Base-by-base conservation (phyloP, 2,113 vertebrate species). In the Lethenteron reissneri region DNA sequence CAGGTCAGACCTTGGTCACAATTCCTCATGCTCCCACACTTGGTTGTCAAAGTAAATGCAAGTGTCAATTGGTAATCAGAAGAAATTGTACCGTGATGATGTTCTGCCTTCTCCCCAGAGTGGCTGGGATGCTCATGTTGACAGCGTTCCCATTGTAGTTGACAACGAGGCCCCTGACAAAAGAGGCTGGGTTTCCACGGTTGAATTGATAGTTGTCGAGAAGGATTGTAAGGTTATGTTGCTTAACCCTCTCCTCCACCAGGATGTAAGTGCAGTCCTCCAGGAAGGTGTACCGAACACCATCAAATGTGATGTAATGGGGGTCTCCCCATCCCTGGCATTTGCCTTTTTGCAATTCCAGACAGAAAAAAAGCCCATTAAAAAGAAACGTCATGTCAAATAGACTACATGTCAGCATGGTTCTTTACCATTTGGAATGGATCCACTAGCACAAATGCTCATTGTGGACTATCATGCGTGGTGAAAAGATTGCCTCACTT, bases 301-400 rank as follows among this genome's bases (percentile, higher is more conserved):
- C 81, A 68, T 77, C 59, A 72, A 84, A 84, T n/a, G 83, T 75
- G 19, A 75, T 77, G 75, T 82, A 85, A 71, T 85, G 84, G 8
- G 83, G 83, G 64, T 85, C 83, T 56, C 84, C 84, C 58, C 76
- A 83, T 2, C 84, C 15, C 5, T 81, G 76, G 57, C 84, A 85
- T 9, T 70, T 75, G 76, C 83, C 84, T 85, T 41, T 41, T 41
- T 41, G 41, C 41, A 41, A 41, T 41, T 41, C 41, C 41, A 41
- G 41, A 41, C 41, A 41, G 68, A 72, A 71, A 72, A 62, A 58
- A 17, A 13, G 12, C 12, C 70, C 15, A 70, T 4, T 60, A 62
- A 21, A 70, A 72, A 57, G 14, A 57, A 2, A 12, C 17, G 58
- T 21, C 14, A 57, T 56, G 13, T 15, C 15, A 57, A 59, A n/a